Evolutionary conservation across 1,140 invertebrate genomes (phyloP).

Genomic region (Drosophila tani): DNA sequence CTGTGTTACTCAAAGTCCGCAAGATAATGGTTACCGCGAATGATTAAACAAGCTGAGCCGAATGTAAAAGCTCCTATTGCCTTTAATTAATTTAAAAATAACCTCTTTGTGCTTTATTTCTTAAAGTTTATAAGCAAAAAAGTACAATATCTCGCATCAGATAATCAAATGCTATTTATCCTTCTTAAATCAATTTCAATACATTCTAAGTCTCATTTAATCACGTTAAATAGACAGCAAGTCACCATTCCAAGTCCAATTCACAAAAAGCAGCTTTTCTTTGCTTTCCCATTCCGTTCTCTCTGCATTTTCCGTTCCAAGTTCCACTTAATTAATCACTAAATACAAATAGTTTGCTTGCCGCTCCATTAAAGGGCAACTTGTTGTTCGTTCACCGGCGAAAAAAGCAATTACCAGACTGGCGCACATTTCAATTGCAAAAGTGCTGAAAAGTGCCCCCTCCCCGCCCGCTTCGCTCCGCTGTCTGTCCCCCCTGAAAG

Average conservation of each 20-base stretch:
- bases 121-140: too few relatives aligned
- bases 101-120: too few relatives aligned
- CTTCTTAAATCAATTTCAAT: too few relatives aligned
- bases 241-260: background rate
- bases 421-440: slow-evolving; percentile 23
- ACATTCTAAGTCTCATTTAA: too few relatives aligned
- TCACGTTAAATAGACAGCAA: background rate
- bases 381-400: background rate
- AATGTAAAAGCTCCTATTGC: too few relatives aligned
- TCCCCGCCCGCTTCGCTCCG: background rate
- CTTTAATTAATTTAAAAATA: too few relatives aligned
- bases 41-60: too few relatives aligned
- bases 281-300: background rate
- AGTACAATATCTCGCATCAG: too few relatives aligned
- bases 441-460: slow-evolving; percentile 7
- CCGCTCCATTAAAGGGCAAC: slow-evolving; percentile 38
- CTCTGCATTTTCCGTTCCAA: background rate
- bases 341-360: slow-evolving; percentile 27
- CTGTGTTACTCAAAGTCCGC: too few relatives aligned
- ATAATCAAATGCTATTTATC: too few relatives aligned
- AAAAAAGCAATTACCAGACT: slow-evolving; percentile 19
- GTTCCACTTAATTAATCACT: slow-evolving; percentile 38
- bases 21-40: too few relatives aligned
- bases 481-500: too few relatives aligned
- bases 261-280: background rate